A percentile compares a stretch with the other conserved stretches of the same genome.
Evolutionary conservation across 2,888 invertebrate genomes (phyloP).

Genomic region (Chalcosyrphus nemorum): DNA sequence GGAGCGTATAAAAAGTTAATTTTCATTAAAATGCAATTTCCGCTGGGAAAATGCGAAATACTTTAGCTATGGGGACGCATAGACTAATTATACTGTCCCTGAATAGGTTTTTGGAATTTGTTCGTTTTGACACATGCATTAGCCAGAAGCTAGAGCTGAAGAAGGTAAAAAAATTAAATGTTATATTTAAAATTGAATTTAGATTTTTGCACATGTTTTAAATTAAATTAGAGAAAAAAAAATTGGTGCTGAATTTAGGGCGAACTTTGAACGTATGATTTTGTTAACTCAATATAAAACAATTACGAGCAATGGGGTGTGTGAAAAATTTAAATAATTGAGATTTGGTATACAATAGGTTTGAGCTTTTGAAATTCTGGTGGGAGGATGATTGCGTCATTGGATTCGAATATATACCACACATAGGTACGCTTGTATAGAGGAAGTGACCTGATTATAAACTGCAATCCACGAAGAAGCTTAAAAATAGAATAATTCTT

Average conservation of each 20-base stretch:
- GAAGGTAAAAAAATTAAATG: slow-evolving; percentile 7
- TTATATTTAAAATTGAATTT: slow-evolving; percentile 24
- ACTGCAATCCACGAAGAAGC: too few species aligned
- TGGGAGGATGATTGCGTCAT: too few species aligned
- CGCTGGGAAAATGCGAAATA: not conserved
- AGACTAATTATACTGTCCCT: slow-evolving; percentile 41
- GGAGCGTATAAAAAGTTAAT: not conserved
- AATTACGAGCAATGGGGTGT: not conserved
- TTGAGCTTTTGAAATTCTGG: too few species aligned
- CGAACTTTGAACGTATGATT: not conserved
- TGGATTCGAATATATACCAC: too few species aligned
- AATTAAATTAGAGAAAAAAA: slow-evolving; percentile 15
- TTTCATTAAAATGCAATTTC: slow-evolving; percentile 59
- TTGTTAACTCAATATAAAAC: slow-evolving; percentile 7
- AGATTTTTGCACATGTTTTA: not conserved
- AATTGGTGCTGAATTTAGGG: slow-evolving; percentile 7
- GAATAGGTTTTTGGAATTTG: not conserved
- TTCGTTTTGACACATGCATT: not conserved
- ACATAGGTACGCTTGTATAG: too few species aligned
- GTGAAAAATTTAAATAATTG: not conserved
- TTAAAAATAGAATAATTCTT: too few species aligned
- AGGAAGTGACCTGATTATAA: too few species aligned
- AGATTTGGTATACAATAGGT: not conserved
- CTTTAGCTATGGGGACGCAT: not conserved
- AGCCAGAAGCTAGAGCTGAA: not conserved